Base-by-base conservation (phyloP, 2,113 vertebrate species). In the Urocitellus parryii region DNA sequence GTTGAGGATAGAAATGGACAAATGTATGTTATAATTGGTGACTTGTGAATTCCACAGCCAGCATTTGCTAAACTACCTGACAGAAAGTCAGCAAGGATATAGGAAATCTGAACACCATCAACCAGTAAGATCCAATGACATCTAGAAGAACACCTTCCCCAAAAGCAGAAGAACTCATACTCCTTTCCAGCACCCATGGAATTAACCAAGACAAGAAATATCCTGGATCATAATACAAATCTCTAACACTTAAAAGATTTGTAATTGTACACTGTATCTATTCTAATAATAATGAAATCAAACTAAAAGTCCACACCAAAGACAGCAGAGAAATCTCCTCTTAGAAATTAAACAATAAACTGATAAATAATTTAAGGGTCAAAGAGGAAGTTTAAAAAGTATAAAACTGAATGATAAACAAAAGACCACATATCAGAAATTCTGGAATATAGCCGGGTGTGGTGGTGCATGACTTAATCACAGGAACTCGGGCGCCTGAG, bases 121-220 rank as follows among this genome's bases (percentile, higher is more conserved):
- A 18, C 39, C 14, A 42, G 24, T 79, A 34, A 73, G 20, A 88
- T 63, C 39, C 48, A 53, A 42, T 61, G 48, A 67, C 24, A 48
- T 53, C 53, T 77, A 14, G 25, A 53, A 68, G 48, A 67, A 51
- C 48, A 34, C 53, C 82, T 27, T 70, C n/a, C 17, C 13, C 72
- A 61, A 27, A 4, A 88, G 32, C 14, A 90, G 22, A n/a, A 78
- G 68, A 76, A 25, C 24, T 34, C 32, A 65, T 32, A 42, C 86
- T 92, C 25, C 86, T 96, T 94, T 86, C 37, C 92, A 84, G 29
- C 20, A 68, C 0, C 1, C 34, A 12, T 68, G 65, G 45, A 76
- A 24, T 73, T 90, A 73, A 58, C 29, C 81, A 95, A 76, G 51
- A 63, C 51, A 84, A 94, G 91, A 84, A 34, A 58, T 89, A 81